Evolutionary conservation across 2,113 vertebrate genomes (phyloP), one percentile per base, ranked within the genome.

Genomic region (Lipophrys pholis): DNA sequence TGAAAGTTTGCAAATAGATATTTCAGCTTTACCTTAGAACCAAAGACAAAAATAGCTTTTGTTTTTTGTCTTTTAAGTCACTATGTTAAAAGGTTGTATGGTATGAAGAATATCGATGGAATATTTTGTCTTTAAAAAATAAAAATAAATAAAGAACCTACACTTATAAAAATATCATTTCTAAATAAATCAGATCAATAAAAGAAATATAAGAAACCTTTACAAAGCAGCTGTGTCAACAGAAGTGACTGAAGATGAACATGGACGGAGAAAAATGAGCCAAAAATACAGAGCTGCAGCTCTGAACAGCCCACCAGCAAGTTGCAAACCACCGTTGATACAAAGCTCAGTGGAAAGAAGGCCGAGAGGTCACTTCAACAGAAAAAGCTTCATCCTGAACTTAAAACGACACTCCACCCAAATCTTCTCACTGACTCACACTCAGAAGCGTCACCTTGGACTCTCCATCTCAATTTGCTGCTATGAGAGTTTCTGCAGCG

Each of bases 321-420:
- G 39, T 41, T 71, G 11, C 30, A 71, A 15, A 51, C 45, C 38
- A 48, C 15, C 41, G 11, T 6, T 56, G 45, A 56, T 73, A 63
- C 57, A 78, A 64, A 12, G 17, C 45, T 45, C 17, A 5, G 43
- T 54, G 65, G 64, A 76, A 57, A 77, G 57, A 75, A 21, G 42
- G 39, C 12, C 57, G 38, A 15, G 48, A 63, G 68, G 59, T 55
- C 12, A 45, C 59, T 60, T 67, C 70, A 61, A 35, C 30, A 61
- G 17, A 67, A 54, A 59, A 15, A 63, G 41, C 12, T 48, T 63
- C 59, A 35, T 46, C 38, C 50, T 69, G 30, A 67, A n/a, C 36
- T 54, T 53, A 30, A 70, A 67, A 60, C 56, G 35, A 39, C 14
- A 66, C 48, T 78, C 54, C 49, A 66, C 35, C 75, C 21, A 41